Evolutionary conservation across 1,140 invertebrate genomes (phyloP), one percentile per base, ranked within the genome.

Genomic region (Drosophila neocordata): DNA sequence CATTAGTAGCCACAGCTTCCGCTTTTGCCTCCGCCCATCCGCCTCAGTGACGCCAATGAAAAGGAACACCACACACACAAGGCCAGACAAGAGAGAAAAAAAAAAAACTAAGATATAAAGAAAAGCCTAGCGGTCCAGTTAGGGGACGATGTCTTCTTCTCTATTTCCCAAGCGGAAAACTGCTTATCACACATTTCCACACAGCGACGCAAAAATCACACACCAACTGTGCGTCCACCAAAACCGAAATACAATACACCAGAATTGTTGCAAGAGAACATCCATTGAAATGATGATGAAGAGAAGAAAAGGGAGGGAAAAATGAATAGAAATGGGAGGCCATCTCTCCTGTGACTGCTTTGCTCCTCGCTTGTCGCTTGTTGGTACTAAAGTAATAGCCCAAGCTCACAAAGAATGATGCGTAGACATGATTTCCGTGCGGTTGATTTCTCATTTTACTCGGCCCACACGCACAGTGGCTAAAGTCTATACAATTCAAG

Each of bases 101-200:
- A 20, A 18, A 51, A 64, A 56, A 58, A 48, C 68, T 53, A 63
- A 62, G 58, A 60, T 69, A 61, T 76, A 73, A 48, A 48, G 41
- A 48, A 48, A 48, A 48, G 41, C 41, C 41, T 48, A 48, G 15
- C 41, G 15, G 41, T 48, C 41, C 41, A 48, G 41, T 20, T 13
- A 3, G 15, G 8, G 41, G 18, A 15, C 38, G 55, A 20, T 65
- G 41, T 65, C 15, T 44, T 48, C 38, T 44, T 27, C 31, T 62
- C 67, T 89, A 84, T 88, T 31, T 88, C 84, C 84, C 77, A 53
- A 52, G 77, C 84, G 84, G 79, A 89, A 48, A 88, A 88, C 84
- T 84, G 84, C 84, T 88, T 88, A 88, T 88, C 84, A 88, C 84
- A 88, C 84, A 88, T 88, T 89, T 88, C 79, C 84, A 88, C 84